These are phyloP conservation scores for Tachystola acroxantha DNA, from an alignment of 2,888 invertebrate genomes.

Conservation along the genomic window DNA sequence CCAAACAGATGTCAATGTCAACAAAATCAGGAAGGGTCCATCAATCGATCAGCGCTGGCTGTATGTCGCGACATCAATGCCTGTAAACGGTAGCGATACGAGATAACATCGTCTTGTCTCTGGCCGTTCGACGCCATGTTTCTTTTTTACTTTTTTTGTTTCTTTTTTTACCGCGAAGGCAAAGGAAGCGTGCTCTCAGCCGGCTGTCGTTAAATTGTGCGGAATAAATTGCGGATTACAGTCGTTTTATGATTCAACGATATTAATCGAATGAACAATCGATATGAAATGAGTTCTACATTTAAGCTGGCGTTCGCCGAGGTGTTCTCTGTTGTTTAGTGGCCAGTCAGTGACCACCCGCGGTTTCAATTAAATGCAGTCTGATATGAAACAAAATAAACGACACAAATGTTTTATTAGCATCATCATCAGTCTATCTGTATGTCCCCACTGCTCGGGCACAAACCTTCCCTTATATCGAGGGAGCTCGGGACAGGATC, in stretches of 20 bases:
- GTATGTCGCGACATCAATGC: constrained; percentile 19
- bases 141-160: constrained; percentile 23
- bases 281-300: not conserved
- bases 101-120: constrained; percentile 43
- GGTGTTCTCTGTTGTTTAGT: no score
- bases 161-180: constrained; percentile 21
- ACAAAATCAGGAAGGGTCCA: constrained; percentile 12
- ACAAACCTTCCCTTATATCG: no score
- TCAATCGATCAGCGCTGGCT: constrained; percentile 23
- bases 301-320: no score
- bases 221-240: constrained; percentile 27
- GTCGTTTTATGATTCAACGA: constrained; percentile 7
- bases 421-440: no score
- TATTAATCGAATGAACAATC: constrained; percentile 9
- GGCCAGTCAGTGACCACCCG: no score
- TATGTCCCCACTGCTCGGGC: no score
- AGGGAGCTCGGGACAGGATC: no score
- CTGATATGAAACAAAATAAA: no score
- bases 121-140: constrained; percentile 31
- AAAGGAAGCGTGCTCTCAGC: constrained; percentile 14
- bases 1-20: constrained; percentile 10
- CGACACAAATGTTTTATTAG: no score
- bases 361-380: no score
- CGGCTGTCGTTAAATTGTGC: constrained; percentile 23
- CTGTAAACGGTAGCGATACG: constrained; percentile 45